A percentile compares a stretch with the other conserved stretches of the same genome.
Evolutionary conservation across 2,888 invertebrate genomes (phyloP).

Genomic region (Rhamphomyia laevipes): DNA sequence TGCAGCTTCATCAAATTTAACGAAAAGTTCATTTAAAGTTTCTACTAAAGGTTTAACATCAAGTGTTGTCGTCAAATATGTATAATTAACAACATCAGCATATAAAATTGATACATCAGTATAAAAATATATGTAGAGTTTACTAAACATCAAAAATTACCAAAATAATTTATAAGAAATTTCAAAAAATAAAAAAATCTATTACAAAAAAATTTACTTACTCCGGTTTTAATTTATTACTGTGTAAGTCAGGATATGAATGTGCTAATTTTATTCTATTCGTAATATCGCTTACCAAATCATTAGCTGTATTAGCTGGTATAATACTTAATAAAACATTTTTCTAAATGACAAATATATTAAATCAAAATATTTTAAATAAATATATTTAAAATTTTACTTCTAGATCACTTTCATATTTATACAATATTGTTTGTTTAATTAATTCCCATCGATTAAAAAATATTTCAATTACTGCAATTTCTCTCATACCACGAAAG

Average conservation of each 20-base stretch:
- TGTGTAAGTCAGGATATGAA: neutral
- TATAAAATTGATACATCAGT: slow-evolving; percentile 74
- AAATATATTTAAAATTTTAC: too few relatives aligned
- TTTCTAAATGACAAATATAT: slow-evolving; percentile 45
- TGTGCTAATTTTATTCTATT: too few relatives aligned
- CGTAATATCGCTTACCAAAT: neutral
- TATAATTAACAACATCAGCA: slow-evolving; percentile 83
- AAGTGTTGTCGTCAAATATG: slow-evolving; percentile 53
- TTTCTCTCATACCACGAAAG: slow-evolving; percentile 71
- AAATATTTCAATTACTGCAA: slow-evolving; percentile 68
- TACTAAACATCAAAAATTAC: too few relatives aligned
- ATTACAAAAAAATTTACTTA: too few relatives aligned
- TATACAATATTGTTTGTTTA: slow-evolving; percentile 62
- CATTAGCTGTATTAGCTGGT: slow-evolving; percentile 59
- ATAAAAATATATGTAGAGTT: slow-evolving; percentile 69
- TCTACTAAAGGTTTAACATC: slow-evolving; percentile 65
- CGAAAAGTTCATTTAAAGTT: slow-evolving; percentile 72
- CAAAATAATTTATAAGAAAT: too few relatives aligned
- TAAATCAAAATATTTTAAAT: too few relatives aligned
- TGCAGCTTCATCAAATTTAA: slow-evolving; percentile 52
- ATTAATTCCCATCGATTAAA: slow-evolving; percentile 71
- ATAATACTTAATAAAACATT: slow-evolving; percentile 69
- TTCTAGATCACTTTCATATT: slow-evolving; percentile 69
- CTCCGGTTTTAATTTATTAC: neutral
- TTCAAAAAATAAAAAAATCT: too few relatives aligned